Percentiles rank a stretch among this genome's conserved stretches.
phyloP scores from a whole-genome alignment of 2,113 vertebrate genomes.

The Turnix velox region DNA sequence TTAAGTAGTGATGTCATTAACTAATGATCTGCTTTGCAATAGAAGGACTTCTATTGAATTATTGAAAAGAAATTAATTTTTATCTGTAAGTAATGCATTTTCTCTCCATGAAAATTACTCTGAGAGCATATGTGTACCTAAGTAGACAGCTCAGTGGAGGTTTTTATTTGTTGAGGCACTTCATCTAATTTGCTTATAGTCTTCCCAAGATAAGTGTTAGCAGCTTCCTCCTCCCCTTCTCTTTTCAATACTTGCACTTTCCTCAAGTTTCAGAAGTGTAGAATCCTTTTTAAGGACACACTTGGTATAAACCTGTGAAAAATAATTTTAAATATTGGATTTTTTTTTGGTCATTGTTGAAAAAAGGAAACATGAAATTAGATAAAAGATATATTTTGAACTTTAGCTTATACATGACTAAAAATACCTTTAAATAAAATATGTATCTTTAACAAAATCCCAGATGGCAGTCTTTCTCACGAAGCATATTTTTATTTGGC shows the following conservation, averaged over 20 bases:
- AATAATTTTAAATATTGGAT: background rate
- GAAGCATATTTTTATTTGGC: background rate
- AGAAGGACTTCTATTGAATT: background rate
- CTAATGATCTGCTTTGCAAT: background rate
- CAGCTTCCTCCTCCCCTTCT: rapidly evolving
- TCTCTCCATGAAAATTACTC: background rate
- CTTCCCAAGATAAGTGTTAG: background rate
- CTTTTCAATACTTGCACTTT: background rate
- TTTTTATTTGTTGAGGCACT: background rate
- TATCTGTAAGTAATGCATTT: background rate
- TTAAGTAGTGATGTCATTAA: background rate
- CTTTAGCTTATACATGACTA: background rate
- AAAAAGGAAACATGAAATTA: background rate
- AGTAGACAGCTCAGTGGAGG: background rate
- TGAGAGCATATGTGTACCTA: background rate
- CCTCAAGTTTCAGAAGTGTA: background rate
- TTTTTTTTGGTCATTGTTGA: background rate
- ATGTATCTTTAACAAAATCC: background rate
- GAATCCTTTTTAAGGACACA: background rate
- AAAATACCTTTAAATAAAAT: background rate
- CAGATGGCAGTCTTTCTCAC: background rate
- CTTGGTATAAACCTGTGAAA: background rate
- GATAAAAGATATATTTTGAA: background rate
- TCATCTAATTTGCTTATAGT: background rate
- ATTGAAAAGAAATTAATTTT: background rate